Base-by-base conservation (phyloP, 2,797 vertebrate genomes). In the Capromys pilorides region DNA sequence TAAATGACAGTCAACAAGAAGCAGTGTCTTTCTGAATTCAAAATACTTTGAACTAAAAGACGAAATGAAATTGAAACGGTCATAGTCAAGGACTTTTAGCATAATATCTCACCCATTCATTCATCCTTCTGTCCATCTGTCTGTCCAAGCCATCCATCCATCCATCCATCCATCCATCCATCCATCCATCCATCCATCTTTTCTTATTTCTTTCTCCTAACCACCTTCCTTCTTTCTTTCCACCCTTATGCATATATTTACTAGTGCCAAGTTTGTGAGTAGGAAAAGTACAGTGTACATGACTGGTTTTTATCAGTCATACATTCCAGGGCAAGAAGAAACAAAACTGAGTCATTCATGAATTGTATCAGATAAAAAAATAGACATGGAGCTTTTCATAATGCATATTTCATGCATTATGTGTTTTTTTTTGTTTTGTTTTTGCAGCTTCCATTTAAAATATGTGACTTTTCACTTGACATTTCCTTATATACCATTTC, bases 41-140 rank as follows among this genome's bases (percentile, higher is more conserved):
- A 92, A 92, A 89, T 64, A 91, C 71, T 73, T 24, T 92, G 28
- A 83, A 86, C 36, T 86, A 78, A 95, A 93, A 81, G n/a, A 57
- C 64, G 67, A 95, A 89, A 77, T 61, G 45, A 79, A 45, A 71
- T 64, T 28, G 51, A 81, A 75, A 71, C 24, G 39, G n/a, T 64
- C n/a, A 88, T 61, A 93, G 84, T 12, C 22, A 88, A 62, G 49
- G 16, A 57, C 14, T 57, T 83, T 83, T 57, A 93, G 83, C 3
- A 59, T 28, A 49, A 9, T 45, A 78, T 82, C 10, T 6, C 7
- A 28, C 24, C 49, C 16, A n/a, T 33, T 31, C 19, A 18, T 78
- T 41, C 41, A 64, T 66, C 21, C 24, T 18, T 31, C 0, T 79
- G 19, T 61, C 62, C 51, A 54, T 54, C 51, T 54, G 51, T 54